phyloP scores from a whole-genome alignment of 2,113 vertebrate species.

The Peromyscus polionotus region DNA sequence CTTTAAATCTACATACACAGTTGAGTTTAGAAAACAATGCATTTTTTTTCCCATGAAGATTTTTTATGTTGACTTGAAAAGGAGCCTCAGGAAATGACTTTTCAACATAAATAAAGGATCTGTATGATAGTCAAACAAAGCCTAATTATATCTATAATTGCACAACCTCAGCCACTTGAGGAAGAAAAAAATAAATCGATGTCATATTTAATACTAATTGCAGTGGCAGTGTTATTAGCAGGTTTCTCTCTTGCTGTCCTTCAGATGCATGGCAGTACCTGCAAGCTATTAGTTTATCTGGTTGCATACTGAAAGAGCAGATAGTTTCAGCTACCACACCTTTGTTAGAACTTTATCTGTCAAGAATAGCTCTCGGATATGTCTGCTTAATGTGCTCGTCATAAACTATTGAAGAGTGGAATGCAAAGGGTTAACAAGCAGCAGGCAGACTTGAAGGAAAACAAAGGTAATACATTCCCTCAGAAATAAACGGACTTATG shows the following conservation, averaged over 20 bases:
- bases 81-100: background rate
- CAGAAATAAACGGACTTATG: background rate
- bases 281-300: background rate
- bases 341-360: constrained; percentile 71
- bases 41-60: background rate
- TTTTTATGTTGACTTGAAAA: background rate
- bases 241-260: background rate
- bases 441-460: background rate
- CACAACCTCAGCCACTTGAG: background rate
- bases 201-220: background rate
- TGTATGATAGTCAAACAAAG: background rate
- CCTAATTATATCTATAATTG: background rate
- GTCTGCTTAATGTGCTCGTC: constrained; percentile 72
- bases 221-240: background rate
- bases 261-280: background rate
- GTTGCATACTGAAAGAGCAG: constrained; percentile 40
- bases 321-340: constrained; percentile 26
- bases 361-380: constrained; percentile 56
- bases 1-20: background rate
- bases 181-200: background rate
- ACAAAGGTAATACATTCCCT: background rate
- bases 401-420: constrained; percentile 37
- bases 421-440: background rate
- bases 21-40: constrained; percentile 32
- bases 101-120: background rate